Base-by-base conservation (phyloP, 2,113 vertebrate genomes). In the Ictalurus punctatus region DNA sequence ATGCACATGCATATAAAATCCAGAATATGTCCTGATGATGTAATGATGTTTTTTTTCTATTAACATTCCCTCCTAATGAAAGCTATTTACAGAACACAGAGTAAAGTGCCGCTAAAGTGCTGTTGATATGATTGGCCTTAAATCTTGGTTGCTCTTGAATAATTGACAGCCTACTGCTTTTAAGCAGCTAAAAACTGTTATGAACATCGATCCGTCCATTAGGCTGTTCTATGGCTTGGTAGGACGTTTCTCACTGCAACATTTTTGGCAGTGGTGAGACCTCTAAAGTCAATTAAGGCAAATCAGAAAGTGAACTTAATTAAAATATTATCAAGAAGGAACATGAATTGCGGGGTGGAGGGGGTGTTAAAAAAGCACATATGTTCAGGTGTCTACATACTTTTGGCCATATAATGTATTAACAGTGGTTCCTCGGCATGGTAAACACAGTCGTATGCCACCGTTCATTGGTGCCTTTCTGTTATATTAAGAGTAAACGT, bases 141-240 rank as follows among this genome's bases (percentile, higher is more conserved):
- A 82, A 65, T 80, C 30, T 69, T 56, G 76, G 59, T 58, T 40
- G 23, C 54, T 71, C 63, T 40, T 87, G 14, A 87, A 87, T 82
- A 87, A 83, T 87, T 87, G 59, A 71, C 63, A 71, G 6, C 48
- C 65, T 58, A 54, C 34, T 82, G 78, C 86, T 82, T 87, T 87
- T 83, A 82, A 73, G 78, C 23, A 59, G 48, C 65, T 61, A 23
- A 76, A 78, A 86, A 86, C 25, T 2, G 19, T 78, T 80, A 65
- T 23, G 30, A 40, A 8, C 19, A 69, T 87, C 2, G 63, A 87
- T 71, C 48, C 27, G n/a, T 83, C 44, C 79, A 87, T 87, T 83
- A 87, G 65, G 65, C 63, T 58, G 48, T 71, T 58, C 74, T 56
- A 67, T 58, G 30, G 40, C 58, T 44, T 79, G 16, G 44, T 19